These are phyloP conservation scores for Delphinus delphis DNA, from an alignment of 2,113 vertebrate species.

Conservation along the genomic window DNA sequence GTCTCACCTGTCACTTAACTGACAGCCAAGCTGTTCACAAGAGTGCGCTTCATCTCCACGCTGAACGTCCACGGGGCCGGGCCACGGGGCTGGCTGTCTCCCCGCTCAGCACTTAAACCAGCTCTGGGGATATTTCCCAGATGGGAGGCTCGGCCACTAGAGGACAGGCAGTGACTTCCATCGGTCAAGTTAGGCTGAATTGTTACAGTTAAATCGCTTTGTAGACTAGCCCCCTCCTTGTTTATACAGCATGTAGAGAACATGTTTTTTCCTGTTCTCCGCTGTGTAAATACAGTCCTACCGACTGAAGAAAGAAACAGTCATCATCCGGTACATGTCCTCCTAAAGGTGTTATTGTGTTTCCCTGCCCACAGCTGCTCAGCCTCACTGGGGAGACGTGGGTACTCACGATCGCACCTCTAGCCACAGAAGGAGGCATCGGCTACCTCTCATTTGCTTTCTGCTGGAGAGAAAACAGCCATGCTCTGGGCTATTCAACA, in stretches of 20 bases:
- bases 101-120: fast-evolving
- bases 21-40: fast-evolving
- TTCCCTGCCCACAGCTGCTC: background rate
- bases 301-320: background rate
- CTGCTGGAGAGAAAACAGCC: background rate
- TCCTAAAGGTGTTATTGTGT: background rate
- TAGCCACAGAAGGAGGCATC: background rate
- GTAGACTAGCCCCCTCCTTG: too few species aligned
- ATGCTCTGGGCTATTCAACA: fast-evolving
- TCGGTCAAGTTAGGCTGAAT: fast-evolving
- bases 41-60: fast-evolving
- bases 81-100: background rate
- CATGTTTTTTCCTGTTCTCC: too few species aligned
- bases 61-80: background rate
- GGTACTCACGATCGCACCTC: fast-evolving
- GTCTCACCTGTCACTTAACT: fast-evolving
- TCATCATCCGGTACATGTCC: too few species aligned
- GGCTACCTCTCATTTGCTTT: fast-evolving
- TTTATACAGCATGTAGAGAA: fast-evolving
- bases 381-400: fast-evolving
- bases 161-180: background rate
- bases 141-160: fast-evolving
- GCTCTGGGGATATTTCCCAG: background rate
- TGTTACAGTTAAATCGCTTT: background rate
- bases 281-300: fast-evolving